These are phyloP conservation scores for Archips xylosteana DNA, from an alignment of 2,888 invertebrate species.

Conservation along the genomic window DNA sequence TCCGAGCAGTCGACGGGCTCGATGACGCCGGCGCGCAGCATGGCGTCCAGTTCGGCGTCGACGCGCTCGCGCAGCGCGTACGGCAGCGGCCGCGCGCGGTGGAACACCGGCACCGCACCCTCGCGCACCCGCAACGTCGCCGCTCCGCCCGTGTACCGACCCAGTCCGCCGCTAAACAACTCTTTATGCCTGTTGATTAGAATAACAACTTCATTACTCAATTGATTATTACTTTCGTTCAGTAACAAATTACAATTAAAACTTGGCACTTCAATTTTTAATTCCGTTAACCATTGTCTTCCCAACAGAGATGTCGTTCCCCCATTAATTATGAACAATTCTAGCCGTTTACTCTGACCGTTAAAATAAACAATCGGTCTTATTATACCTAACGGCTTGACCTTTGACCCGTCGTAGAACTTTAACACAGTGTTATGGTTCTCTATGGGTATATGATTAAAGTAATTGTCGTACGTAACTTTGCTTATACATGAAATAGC, in stretches of 20 bases:
- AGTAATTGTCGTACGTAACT: slow-evolving; percentile 40
- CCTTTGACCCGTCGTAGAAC: slow-evolving; percentile 18
- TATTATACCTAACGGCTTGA: slow-evolving; percentile 18
- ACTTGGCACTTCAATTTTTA: background rate
- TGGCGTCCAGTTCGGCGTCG: too few species aligned
- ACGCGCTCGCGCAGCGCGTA: too few species aligned
- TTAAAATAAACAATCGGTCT: slow-evolving; percentile 4
- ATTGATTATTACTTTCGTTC: background rate
- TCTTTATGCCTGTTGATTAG: background rate
- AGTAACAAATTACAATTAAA: slow-evolving; percentile 1
- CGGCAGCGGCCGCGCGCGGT: too few species aligned
- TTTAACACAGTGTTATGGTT: slow-evolving; percentile 6
- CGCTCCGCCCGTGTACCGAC: too few species aligned
- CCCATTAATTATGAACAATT: slow-evolving; percentile 3
- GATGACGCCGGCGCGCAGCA: too few species aligned
- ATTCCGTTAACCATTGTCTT: slow-evolving; percentile 5
- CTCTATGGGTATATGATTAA: background rate
- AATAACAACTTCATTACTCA: background rate
- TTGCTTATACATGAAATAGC: slow-evolving; percentile 49
- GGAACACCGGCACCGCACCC: too few species aligned
- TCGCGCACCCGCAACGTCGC: too few species aligned
- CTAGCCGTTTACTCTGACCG: background rate
- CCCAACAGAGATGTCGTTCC: background rate
- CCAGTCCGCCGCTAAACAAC: slow-evolving; percentile 20
- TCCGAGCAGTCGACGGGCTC: slow-evolving; percentile 37